Evolutionary conservation across 1,140 invertebrate genomes (phyloP), one percentile per base, ranked within the genome.

Genomic region (Diabrotica undecimpunctata): DNA sequence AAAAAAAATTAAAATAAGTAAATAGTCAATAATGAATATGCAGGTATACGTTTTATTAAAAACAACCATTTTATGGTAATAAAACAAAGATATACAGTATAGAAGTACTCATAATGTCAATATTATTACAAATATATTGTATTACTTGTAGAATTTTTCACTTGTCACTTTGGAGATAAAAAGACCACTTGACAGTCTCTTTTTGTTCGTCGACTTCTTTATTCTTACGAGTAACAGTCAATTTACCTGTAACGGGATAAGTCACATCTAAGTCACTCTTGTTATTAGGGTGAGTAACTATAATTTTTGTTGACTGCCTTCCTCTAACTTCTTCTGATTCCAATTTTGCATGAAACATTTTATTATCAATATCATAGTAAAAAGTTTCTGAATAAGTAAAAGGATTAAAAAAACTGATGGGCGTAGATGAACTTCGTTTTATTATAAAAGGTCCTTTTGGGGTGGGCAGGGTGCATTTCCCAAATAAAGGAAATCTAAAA

Each of bases 391-490:
- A 51, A 14, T 72, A 64, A 5, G 46, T 57, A 66, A 72, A 74
- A 13, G 71, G 70, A 65, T 73, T 74, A 50, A 68, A 69, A 61
- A 74, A 73, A 7, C 39, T 59, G 53, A 74, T 66, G 6, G 36
- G 36, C 1, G 64, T 58, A 9, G 57, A 46, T 12, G 35, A 36
- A 25, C 50, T 55, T 51, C 37, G 62, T 59, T 55, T 66, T 8
- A 73, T 54, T 8, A 59, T 50, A 38, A 66, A 69, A 7, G 73
- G 73, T 37, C 73, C 73, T 70, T 72, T 70, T n/a, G 73, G 71
- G 36, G 71, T 72, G n/a, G 73, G 73, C 7, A 53, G n/a, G 11
- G 35, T 39, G 50, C 70, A 66, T 61, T 61, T 65, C 35, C 68
- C 73, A 52, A 65, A 64, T 13, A 74, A 39, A 13, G 71, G 69